A percentile compares a stretch with the other conserved stretches of the same genome.
phyloP scores from a whole-genome alignment of 2,888 invertebrate genomes.

The Apotomis turbidana region DNA sequence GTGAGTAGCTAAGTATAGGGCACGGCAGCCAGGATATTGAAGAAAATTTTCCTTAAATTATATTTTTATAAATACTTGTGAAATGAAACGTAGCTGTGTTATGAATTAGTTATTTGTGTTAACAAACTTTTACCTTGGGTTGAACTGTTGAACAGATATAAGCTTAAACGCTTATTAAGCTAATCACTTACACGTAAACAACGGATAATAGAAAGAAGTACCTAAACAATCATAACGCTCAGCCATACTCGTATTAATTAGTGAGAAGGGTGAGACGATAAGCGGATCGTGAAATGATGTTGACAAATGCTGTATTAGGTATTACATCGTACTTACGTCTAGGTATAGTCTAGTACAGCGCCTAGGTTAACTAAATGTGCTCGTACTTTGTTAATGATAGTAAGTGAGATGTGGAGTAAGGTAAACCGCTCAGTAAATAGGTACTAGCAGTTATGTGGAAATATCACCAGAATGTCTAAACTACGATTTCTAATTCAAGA shows the following conservation, averaged over 20 bases:
- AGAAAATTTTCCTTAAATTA: background rate
- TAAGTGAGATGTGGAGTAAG: too few relatives aligned
- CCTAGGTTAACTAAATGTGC: too few relatives aligned
- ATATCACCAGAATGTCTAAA: too few relatives aligned
- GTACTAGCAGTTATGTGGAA: too few relatives aligned
- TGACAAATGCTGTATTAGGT: background rate
- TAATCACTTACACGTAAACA: background rate
- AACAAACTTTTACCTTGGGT: background rate
- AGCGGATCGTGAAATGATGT: background rate
- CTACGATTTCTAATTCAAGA: too few relatives aligned
- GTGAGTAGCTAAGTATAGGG: background rate
- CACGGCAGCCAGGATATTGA: background rate
- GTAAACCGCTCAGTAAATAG: too few relatives aligned
- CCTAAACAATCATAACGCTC: background rate
- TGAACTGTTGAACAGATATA: background rate
- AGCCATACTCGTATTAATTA: background rate
- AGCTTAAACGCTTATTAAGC: background rate
- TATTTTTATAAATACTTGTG: background rate
- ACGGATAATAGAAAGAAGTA: background rate
- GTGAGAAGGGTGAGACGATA: background rate
- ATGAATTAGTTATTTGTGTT: background rate
- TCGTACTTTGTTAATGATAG: too few relatives aligned
- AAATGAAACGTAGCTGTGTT: background rate
- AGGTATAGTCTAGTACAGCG: too few relatives aligned
- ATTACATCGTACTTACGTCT: too few relatives aligned